A percentile compares a stretch with the other conserved stretches of the same genome.
phyloP scores from a whole-genome alignment of 2,113 vertebrate genomes.

The Muscicapa adusta region DNA sequence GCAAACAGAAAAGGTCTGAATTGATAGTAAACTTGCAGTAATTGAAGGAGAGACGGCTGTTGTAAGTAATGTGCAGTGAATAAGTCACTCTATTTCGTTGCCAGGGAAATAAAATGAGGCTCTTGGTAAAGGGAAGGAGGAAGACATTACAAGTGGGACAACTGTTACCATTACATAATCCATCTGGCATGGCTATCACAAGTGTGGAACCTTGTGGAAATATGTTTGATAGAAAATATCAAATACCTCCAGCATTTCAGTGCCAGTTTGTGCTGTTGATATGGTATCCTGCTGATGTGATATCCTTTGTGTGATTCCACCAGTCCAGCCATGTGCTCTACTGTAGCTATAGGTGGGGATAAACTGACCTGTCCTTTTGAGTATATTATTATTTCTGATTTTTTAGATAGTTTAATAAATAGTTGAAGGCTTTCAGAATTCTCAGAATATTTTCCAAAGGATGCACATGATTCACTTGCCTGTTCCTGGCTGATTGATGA shows the following conservation, averaged over 20 bases:
- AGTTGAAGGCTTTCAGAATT: neutral
- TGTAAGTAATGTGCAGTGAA: neutral
- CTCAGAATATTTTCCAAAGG: neutral
- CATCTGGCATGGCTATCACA: neutral
- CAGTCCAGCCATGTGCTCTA: neutral
- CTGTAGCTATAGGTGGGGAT: neutral
- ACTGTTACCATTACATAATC: neutral
- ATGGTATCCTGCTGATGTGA: neutral
- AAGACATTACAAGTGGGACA: neutral
- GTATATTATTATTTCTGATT: neutral
- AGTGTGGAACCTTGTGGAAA: neutral
- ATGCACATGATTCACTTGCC: neutral
- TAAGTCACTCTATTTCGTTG: neutral
- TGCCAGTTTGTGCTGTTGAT: neutral
- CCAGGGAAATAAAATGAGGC: neutral
- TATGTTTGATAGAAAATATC: neutral
- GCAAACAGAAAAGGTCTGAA: neutral
- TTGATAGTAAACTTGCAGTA: neutral
- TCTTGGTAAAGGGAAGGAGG: neutral
- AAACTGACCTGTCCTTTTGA: neutral
- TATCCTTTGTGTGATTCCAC: neutral
- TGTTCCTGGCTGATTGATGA: neutral
- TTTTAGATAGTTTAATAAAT: neutral
- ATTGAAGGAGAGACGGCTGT: neutral
- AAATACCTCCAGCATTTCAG: neutral